Conservation (phyloP, 2,113 vertebrate species). For the Cygnus buccinator region DNA sequence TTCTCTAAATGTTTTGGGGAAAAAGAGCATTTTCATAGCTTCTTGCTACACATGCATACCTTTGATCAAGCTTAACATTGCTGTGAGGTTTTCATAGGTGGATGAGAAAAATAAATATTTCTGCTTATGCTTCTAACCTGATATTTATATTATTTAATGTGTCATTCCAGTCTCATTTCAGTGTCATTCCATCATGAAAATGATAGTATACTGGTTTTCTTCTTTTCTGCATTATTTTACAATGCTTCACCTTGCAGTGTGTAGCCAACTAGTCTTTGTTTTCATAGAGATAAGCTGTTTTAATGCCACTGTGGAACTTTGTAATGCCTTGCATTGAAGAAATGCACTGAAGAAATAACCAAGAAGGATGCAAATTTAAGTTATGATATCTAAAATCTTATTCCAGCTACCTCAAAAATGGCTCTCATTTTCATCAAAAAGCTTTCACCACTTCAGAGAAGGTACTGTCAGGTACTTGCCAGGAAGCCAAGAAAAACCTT, state of each 20-base stretch:
- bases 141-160: constrained; percentile 40
- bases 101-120: constrained; percentile 48
- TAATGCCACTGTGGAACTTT: neutral
- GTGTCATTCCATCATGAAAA: neutral
- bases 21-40: constrained; percentile 31
- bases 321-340: neutral
- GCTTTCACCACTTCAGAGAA: neutral
- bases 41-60: neutral
- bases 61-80: constrained; percentile 54
- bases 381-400: neutral
- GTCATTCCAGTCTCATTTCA: constrained; percentile 3
- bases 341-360: neutral
- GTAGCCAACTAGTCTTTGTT: neutral
- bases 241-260: neutral
- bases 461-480: neutral
- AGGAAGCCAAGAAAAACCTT: constrained; percentile 6
- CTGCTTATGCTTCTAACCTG: neutral
- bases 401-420: neutral
- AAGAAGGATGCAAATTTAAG: neutral
- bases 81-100: neutral
- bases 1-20: neutral
- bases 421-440: constrained; percentile 41
- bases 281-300: neutral
- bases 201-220: neutral
- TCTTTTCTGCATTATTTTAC: neutral